Evolutionary conservation across 2,888 invertebrate species (phyloP), one percentile per base, ranked within the genome.

Genomic region (Mythimna vitellina): DNA sequence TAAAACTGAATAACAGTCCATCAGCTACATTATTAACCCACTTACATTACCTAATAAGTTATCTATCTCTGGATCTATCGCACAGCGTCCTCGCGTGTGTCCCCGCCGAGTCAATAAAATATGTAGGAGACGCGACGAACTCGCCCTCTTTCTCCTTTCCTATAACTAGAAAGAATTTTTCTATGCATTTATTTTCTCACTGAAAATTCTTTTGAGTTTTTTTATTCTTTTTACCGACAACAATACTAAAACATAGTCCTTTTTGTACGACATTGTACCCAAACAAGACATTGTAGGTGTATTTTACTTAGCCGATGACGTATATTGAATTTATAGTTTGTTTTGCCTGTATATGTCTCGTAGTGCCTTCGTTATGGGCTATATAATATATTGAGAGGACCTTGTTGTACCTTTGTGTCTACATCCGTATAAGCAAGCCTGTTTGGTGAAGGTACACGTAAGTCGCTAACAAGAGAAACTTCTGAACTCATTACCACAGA

Each of bases 121-220:
- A 96, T 96, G 96, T 96, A 95, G 93, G 92, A 94, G 91, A 87
- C 90, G 89, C 92, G 93, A 92, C 93, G 93, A 92, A 93, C 88
- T 85, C 88, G 87, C 89, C 90, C 90, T 91, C 92, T 89, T 90
- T 81, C 90, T 89, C 88, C 92, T 94, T 94, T 95, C 92, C 95
- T 95, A 94, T 95, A 95, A 94, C 93, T 95, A 95, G 94, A 95
- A 95, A 94, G 92, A 94, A 94, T 92, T 94, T 95, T 94, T 95
- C 95, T 95, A 95, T 95, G 93, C 94, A 95, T 94, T 93, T 91
- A 92, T 93, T 93, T 94, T 91, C 91, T 92, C 87, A 90, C 91
- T 91, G 88, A 92, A 93, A 93, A 93, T 93, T 91, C 91, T 91
- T 88, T 86, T 87, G 81, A 82, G 85, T 89, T 90, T 90, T 90